Conservation (phyloP, 2,113 vertebrate genomes). For the Tachuris rubrigastra region DNA sequence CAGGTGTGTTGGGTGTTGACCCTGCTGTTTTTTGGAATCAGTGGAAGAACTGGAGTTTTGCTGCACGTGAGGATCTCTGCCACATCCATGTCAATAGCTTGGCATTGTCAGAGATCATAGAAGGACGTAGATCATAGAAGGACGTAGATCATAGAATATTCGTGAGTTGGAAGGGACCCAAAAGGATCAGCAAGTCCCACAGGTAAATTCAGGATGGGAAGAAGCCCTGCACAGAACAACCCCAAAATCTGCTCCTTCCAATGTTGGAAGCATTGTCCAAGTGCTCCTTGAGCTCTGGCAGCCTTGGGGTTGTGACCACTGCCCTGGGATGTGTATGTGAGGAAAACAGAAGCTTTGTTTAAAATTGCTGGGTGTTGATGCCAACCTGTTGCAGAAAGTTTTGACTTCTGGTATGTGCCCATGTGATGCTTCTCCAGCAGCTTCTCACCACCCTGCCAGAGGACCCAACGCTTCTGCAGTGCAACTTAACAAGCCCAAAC, state of each 20-base stretch:
- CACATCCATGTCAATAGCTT: background rate
- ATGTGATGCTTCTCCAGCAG: accelerated
- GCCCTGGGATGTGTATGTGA: accelerated
- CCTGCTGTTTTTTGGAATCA: background rate
- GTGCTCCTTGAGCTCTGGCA: background rate
- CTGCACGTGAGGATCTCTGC: background rate
- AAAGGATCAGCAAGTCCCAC: background rate
- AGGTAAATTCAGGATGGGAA: background rate
- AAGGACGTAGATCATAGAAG: accelerated
- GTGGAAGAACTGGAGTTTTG: background rate
- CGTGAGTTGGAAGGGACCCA: background rate
- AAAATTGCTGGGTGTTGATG: background rate
- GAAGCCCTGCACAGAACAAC: background rate
- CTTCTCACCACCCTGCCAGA: background rate
- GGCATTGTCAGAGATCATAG: accelerated
- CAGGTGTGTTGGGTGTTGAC: background rate
- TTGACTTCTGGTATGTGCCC: background rate
- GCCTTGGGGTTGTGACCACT: accelerated
- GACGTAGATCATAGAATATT: background rate
- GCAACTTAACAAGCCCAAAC: background rate
- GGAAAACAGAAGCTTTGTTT: background rate
- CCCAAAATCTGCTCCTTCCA: no score
- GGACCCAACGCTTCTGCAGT: accelerated
- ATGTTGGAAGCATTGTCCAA: no score
- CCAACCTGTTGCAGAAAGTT: background rate